These are phyloP conservation scores for Benitochromis conjunctus DNA, from an alignment of 2,113 vertebrate species.

Conservation along the genomic window DNA sequence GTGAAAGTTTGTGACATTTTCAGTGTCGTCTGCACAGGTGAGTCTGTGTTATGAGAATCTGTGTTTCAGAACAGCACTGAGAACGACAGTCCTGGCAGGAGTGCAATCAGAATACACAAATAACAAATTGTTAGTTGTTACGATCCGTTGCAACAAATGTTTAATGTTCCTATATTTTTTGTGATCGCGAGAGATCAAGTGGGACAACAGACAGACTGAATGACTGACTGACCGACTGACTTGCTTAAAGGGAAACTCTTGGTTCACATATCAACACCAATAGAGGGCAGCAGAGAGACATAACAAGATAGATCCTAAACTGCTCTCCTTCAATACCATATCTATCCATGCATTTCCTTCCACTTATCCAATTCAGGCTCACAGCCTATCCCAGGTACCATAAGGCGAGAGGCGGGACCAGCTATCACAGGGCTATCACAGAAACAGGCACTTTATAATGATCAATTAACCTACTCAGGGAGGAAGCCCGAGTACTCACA, in stretches of 20 bases:
- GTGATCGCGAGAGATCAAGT: background rate
- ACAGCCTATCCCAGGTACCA: background rate
- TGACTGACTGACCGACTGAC: background rate
- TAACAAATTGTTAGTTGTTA: background rate
- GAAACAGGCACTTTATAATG: background rate
- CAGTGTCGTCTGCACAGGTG: background rate
- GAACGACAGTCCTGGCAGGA: background rate
- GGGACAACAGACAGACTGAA: background rate
- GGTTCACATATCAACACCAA: background rate
- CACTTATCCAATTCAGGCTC: background rate
- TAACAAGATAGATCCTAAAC: background rate
- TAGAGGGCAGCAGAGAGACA: slow-evolving; percentile 22
- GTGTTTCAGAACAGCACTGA: background rate
- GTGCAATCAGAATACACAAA: background rate
- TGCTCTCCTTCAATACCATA: background rate
- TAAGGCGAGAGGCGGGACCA: fast-evolving
- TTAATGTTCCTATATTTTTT: background rate
- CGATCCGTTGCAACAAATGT: background rate
- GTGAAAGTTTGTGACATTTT: background rate
- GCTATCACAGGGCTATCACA: background rate
- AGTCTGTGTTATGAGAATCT: background rate
- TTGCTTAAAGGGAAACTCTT: background rate
- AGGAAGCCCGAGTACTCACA: background rate
- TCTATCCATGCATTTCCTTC: background rate
- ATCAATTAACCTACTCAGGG: background rate